phyloP scores from a whole-genome alignment of 1,140 invertebrate genomes.

The Diorhabda elongata region DNA sequence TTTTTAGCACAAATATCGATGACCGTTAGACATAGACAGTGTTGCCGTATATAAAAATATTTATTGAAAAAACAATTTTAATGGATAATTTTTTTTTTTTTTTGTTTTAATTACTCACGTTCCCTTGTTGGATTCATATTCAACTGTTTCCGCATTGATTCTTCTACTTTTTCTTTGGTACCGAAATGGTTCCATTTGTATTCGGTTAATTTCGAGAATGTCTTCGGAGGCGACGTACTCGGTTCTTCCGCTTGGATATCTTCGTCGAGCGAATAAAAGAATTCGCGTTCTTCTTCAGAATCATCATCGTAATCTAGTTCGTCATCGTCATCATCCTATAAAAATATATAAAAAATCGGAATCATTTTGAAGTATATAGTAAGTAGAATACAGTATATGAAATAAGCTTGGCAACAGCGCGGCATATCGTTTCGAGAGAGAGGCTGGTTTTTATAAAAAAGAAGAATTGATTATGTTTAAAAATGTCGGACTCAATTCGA shows the following conservation, averaged over 20 bases:
- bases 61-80: neutral
- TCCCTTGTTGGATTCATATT: slow-evolving; percentile 16
- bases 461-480: no score
- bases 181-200: slow-evolving; percentile 40
- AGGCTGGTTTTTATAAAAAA: no score
- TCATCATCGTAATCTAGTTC: slow-evolving; percentile 10
- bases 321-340: slow-evolving; percentile 27
- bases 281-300: neutral
- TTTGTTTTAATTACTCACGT: slow-evolving; percentile 21
- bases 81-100: neutral
- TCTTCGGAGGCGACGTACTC: slow-evolving; percentile 19
- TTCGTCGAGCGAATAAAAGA: slow-evolving; percentile 3
- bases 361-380: no score
- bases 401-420: no score
- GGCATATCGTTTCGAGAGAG: no score
- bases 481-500: no score
- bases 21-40: neutral
- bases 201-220: slow-evolving; percentile 32
- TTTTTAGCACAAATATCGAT: neutral
- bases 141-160: slow-evolving; percentile 30
- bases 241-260: slow-evolving; percentile 39
- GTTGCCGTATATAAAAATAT: neutral
- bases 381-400: no score
- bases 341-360: slow-evolving; percentile 4
- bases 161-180: slow-evolving; percentile 29